phyloP scores from a whole-genome alignment of 2,113 vertebrate genomes.

The Microtus richardsoni region DNA sequence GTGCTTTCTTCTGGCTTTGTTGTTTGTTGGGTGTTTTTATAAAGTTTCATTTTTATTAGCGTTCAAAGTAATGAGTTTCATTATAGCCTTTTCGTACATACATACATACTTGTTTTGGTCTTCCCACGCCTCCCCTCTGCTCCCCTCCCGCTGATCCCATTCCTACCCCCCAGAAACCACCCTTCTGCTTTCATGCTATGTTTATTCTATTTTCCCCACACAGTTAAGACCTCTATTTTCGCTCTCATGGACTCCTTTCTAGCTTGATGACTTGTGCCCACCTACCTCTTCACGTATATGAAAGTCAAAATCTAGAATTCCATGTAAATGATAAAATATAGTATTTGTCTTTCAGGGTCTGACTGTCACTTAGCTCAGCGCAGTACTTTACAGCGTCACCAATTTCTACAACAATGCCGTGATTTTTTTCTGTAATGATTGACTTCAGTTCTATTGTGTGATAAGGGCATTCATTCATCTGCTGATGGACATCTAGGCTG shows the following conservation, averaged over 20 bases:
- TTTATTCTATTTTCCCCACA: neutral
- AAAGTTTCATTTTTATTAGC: neutral
- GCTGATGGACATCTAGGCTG: neutral
- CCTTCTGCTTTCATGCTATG: neutral
- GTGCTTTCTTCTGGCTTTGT: constrained; percentile 35
- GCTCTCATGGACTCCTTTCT: neutral
- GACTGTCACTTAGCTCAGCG: neutral
- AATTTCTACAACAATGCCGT: neutral
- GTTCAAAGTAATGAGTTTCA: neutral
- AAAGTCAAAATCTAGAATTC: neutral
- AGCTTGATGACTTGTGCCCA: neutral
- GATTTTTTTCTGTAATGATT: neutral
- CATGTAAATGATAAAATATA: neutral
- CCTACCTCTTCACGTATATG: neutral
- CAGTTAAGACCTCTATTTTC: neutral
- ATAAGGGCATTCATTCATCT: neutral
- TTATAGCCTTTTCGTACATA: neutral
- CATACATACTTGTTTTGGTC: neutral
- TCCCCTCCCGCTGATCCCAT: no score
- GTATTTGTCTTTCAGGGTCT: neutral
- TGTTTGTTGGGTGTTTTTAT: neutral
- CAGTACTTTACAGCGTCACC: neutral
- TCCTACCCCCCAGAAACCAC: neutral
- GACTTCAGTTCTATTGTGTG: neutral
- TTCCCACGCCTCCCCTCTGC: no score